Conservation (phyloP, 2,797 vertebrate species). For the Orientallactaga sibirica region DNA sequence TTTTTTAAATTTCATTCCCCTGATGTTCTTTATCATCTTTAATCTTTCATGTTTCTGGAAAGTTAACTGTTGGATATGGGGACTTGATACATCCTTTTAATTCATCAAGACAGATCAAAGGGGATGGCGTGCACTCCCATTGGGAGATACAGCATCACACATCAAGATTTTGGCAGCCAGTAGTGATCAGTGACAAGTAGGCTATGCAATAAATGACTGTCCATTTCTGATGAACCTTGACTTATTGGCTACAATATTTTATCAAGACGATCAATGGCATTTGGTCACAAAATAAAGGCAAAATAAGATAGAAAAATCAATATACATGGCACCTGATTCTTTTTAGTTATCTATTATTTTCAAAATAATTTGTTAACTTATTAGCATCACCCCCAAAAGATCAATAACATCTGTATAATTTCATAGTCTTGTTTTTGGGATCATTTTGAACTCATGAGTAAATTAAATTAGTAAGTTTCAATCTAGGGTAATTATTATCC, state of each 20-base stretch:
- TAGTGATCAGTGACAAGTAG: background rate
- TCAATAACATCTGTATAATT: background rate
- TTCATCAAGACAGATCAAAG: background rate
- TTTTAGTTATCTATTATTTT: background rate
- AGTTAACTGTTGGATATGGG: background rate
- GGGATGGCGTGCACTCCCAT: background rate
- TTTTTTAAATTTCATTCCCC: background rate
- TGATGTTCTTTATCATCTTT: background rate
- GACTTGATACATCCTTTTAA: background rate
- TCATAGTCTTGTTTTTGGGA: background rate
- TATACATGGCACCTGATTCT: background rate
- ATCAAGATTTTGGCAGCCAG: background rate
- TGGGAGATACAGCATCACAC: background rate
- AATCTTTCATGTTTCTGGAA: background rate
- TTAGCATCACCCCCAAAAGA: background rate
- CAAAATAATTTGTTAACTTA: constrained; percentile 20
- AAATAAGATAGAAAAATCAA: background rate
- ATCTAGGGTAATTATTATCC: background rate
- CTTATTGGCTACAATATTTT: background rate
- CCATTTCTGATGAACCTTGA: background rate
- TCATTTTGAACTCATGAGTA: background rate
- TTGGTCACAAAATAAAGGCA: constrained; percentile 7
- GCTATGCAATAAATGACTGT: background rate
- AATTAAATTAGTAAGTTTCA: background rate
- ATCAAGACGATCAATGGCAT: background rate